Conservation (phyloP, 1,140 invertebrate species). For the Aleiodes sp. region DNA sequence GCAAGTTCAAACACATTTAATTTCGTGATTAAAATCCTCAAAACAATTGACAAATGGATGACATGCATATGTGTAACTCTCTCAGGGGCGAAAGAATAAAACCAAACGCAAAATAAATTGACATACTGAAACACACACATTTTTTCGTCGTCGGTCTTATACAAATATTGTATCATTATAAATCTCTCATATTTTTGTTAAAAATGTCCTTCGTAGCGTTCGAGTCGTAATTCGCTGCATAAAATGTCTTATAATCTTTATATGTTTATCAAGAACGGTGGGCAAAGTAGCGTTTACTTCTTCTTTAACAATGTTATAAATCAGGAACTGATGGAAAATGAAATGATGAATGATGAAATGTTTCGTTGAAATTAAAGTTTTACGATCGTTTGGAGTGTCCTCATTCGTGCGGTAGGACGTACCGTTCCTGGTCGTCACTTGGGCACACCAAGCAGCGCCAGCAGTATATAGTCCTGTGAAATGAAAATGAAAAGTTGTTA, state of each 20-base stretch:
- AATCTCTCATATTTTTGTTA: neutral
- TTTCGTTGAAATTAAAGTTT: slow-evolving; percentile 6
- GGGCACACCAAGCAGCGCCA: slow-evolving; percentile 59
- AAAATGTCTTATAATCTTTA: no score
- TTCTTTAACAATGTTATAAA: neutral
- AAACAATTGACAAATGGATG: neutral
- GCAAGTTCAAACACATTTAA: neutral
- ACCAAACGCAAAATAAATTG: neutral
- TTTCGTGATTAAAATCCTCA: neutral
- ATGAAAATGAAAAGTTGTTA: slow-evolving; percentile 22
- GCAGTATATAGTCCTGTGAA: slow-evolving; percentile 50
- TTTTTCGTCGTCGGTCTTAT: neutral
- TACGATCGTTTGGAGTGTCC: slow-evolving; percentile 28
- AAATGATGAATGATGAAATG: neutral
- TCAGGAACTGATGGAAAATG: neutral
- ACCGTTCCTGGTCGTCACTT: slow-evolving; percentile 61
- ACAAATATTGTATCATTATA: neutral
- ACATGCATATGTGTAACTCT: neutral
- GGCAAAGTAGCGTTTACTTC: neutral
- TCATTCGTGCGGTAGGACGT: slow-evolving; percentile 44
- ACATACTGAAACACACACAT: neutral
- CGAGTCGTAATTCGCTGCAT: no score
- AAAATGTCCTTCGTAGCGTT: neutral
- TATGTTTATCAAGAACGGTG: neutral
- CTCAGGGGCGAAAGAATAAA: neutral